These are phyloP conservation scores for Sebastes steindachneri DNA, from an alignment of 2,797 vertebrate species.

Conservation along the genomic window DNA sequence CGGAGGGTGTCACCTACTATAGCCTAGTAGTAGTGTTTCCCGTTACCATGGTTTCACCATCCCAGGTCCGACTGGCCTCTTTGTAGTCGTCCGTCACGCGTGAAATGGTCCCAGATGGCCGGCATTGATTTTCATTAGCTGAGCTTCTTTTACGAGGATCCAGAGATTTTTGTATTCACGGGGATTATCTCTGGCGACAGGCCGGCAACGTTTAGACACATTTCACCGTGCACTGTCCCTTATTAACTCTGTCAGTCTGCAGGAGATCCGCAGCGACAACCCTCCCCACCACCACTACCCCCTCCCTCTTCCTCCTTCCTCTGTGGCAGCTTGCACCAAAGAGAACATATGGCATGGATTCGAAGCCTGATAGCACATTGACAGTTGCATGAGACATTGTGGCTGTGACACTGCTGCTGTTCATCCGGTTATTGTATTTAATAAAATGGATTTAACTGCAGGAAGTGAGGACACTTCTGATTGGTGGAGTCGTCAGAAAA, in stretches of 20 bases:
- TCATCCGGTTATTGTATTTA: constrained; percentile 18
- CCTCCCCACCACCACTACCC: not conserved
- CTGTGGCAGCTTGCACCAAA: constrained; percentile 33
- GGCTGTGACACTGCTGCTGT: constrained; percentile 22
- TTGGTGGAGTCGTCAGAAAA: not conserved
- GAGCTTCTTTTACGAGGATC: constrained; percentile 42
- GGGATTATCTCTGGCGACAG: constrained; percentile 51
- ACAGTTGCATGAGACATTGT: constrained; percentile 19
- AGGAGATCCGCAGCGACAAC: constrained; percentile 4
- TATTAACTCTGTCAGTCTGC: constrained; percentile 64
- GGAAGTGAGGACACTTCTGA: not conserved
- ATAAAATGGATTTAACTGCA: not conserved
- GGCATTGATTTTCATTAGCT: constrained; percentile 68
- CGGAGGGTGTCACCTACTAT: constrained; percentile 29
- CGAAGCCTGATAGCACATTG: constrained; percentile 34
- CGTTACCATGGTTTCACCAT: constrained; percentile 63
- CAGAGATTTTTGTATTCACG: not conserved
- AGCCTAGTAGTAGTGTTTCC: constrained; percentile 6
- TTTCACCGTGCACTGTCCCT: constrained; percentile 52
- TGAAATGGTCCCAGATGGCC: constrained; percentile 61
- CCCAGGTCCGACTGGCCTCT: constrained; percentile 27
- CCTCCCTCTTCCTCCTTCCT: constrained; percentile 13
- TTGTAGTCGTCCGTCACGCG: constrained; percentile 47
- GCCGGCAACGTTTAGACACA: constrained; percentile 50
- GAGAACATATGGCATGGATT: constrained; percentile 63